Base-by-base conservation (phyloP, 2,113 vertebrate species). In the Sebastes schlegelii region DNA sequence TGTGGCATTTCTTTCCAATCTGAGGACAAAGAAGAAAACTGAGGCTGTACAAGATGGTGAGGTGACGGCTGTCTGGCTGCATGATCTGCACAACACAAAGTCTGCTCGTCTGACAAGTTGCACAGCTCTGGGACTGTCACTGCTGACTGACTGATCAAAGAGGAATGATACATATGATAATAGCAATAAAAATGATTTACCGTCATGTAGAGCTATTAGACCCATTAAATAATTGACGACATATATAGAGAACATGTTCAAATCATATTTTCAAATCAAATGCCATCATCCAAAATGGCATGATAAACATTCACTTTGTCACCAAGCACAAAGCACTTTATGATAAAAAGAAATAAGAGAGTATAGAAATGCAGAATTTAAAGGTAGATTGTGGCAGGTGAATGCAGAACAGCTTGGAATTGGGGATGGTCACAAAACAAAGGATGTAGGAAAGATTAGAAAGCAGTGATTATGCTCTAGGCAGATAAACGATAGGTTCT, bases 41-140 rank as follows among this genome's bases (percentile, higher is more conserved):
- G 66, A 74, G 45, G 21, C 66, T 23, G 43, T 4, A 66, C 68
- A 63, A 57, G 45, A 52, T 1, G 19, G 57, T 8, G 48, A 45
- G 55, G 34, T 67, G 74, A 49, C 34, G 34, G 34, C 34, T 34
- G 34, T 34, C 34, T 34, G 34, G 34, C 34, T 34, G 34, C 34
- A 34, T 34, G 34, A 34, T 34, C 2, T 74, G 82, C 62, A 79
- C 42, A 65, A 74, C 49, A 72, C 2, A 79, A 19, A 51, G 67
- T 74, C 77, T 78, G 77, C 77, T 26, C 23, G 55, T 88, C 65
- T 68, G 69, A 80, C 73, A 45, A 64, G 76, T 72, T 77, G 72
- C 23, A 19, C 49, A 54, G 45, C 72, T 74, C 60, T 68, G n/a
- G 42, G 55, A 6, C 71, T 65, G 70, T 13, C 5, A 64, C 66